Conservation (phyloP, 23 tunicate genomes). For the Trididemnum miniatum region DNA sequence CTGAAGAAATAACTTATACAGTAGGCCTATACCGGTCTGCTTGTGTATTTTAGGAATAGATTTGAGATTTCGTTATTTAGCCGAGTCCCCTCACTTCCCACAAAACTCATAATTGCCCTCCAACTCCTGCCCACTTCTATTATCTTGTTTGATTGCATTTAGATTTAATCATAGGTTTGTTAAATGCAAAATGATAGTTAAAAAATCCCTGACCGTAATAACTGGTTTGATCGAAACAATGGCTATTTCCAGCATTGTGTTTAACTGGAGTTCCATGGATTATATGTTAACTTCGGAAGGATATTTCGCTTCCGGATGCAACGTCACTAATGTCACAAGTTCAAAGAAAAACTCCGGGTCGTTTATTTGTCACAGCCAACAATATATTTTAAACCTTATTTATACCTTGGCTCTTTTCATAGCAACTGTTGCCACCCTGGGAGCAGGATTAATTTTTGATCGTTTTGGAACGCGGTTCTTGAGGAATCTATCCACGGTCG, state of each 20-base stretch:
- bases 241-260: not conserved
- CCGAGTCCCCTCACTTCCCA: too few relatives aligned
- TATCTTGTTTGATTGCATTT: too few relatives aligned
- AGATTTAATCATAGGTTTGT: too few relatives aligned
- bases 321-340: not conserved
- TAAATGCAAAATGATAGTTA: too few relatives aligned
- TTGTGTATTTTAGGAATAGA: too few relatives aligned
- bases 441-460: not conserved
- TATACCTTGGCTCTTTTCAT: not conserved
- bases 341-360: not conserved
- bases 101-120: too few relatives aligned
- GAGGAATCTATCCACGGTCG: not conserved
- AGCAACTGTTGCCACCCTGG: not conserved
- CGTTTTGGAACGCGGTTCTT: not conserved
- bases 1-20: too few relatives aligned
- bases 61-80: too few relatives aligned
- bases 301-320: slow-evolving; percentile 5
- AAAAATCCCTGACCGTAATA: not conserved
- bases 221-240: slow-evolving; percentile 3
- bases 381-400: not conserved
- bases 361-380: not conserved
- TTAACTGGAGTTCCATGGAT: slow-evolving; percentile 4
- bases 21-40: too few relatives aligned
- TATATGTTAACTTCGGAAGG: slow-evolving; percentile 22
- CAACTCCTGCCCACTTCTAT: too few relatives aligned